A percentile compares a stretch with the other conserved stretches of the same genome.
These are phyloP conservation scores for Pantherophis guttatus DNA, from an alignment of 2,113 vertebrate genomes.

Conservation along the genomic window DNA sequence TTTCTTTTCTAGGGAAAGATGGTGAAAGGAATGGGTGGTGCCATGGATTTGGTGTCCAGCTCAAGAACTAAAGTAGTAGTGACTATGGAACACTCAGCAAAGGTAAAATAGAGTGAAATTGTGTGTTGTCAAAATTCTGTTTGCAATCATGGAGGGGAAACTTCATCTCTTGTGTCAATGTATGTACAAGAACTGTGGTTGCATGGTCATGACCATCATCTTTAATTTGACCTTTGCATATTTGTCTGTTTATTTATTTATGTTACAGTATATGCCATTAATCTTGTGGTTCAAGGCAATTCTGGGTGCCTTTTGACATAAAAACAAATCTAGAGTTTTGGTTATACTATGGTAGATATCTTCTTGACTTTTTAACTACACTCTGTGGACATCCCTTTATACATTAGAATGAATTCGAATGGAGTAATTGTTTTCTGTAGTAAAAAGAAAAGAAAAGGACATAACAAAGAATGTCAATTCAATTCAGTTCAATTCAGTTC, in stretches of 20 bases:
- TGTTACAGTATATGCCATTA: too few relatives aligned
- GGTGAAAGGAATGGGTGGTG: conserved; percentile 99
- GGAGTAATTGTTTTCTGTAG: conserved; percentile 34
- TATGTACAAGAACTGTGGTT: background rate
- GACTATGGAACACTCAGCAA: conserved; percentile 97
- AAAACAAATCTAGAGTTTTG: background rate
- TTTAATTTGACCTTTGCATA: background rate
- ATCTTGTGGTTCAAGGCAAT: too few relatives aligned
- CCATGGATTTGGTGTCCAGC: conserved; percentile 97
- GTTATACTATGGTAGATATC: background rate
- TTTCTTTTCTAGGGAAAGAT: conserved; percentile 84
- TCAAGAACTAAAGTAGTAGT: conserved; percentile 94
- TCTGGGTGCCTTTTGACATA: background rate
- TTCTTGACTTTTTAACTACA: background rate
- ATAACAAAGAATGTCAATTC: too few relatives aligned
- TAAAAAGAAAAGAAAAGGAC: background rate
- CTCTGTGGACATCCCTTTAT: background rate
- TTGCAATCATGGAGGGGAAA: background rate
- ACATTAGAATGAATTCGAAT: conserved; percentile 19
- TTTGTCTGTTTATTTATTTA: background rate
- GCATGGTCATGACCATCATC: background rate
- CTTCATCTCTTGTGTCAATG: background rate
- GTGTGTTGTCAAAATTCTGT: background rate
- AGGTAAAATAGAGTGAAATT: conserved; percentile 71
- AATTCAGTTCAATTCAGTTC: too few relatives aligned